These are phyloP conservation scores for Lycodopsis pacificus DNA, from an alignment of 2,797 vertebrate species.

Conservation along the genomic window DNA sequence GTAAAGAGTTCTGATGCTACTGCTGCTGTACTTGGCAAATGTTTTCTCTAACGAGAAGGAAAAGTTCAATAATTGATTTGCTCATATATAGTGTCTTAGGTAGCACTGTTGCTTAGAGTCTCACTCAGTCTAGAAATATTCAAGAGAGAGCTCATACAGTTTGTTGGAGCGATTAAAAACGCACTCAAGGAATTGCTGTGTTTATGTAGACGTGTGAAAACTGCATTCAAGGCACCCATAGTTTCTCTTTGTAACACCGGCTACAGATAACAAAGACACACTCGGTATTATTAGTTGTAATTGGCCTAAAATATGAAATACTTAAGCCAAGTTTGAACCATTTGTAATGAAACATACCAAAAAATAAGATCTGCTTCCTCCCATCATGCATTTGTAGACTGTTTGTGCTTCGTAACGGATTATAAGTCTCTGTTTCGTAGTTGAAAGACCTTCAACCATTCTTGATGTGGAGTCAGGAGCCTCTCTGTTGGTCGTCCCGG, in stretches of 20 bases:
- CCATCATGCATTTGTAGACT: neutral
- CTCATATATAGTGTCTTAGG: neutral
- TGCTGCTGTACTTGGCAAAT: neutral
- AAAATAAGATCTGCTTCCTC: neutral
- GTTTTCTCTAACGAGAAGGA: conserved; percentile 1
- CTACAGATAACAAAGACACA: neutral
- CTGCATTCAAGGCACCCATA: neutral
- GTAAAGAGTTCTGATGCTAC: neutral
- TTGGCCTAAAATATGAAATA: neutral
- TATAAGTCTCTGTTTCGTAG: conserved; percentile 45
- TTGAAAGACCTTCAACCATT: conserved; percentile 61
- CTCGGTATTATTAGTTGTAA: neutral
- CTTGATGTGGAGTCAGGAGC: conserved; percentile 76
- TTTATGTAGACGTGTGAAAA: neutral
- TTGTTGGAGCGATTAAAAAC: neutral
- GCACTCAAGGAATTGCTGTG: neutral
- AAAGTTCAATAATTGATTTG: neutral
- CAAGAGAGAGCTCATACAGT: neutral
- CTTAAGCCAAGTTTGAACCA: neutral
- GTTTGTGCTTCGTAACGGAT: neutral
- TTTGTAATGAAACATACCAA: neutral
- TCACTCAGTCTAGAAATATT: neutral
- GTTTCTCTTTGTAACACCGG: neutral
- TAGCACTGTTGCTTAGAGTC: neutral
- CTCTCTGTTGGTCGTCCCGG: conserved; percentile 88